Conservation (phyloP, 2,113 vertebrate species). For the Noctilio leporinus region DNA sequence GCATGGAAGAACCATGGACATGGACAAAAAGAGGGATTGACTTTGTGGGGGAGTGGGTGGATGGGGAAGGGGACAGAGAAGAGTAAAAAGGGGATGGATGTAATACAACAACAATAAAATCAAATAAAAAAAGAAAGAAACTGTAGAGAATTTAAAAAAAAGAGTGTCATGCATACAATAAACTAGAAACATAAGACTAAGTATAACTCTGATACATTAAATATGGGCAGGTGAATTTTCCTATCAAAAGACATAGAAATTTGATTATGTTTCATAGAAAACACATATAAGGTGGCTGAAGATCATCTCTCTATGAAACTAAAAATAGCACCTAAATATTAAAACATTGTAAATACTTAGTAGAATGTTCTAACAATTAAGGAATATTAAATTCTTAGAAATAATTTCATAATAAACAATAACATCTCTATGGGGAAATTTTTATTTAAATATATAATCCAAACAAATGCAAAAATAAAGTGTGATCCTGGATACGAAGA, state of each 20-base stretch:
- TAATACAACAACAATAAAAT: no score
- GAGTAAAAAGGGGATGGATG: no score
- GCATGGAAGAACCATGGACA: no score
- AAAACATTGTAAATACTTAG: neutral
- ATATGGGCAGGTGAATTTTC: neutral
- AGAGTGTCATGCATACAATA: neutral
- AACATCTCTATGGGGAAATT: neutral
- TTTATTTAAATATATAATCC: neutral
- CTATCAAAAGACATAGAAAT: neutral
- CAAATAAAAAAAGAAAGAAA: no score
- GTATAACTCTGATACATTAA: neutral
- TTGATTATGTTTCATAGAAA: neutral
- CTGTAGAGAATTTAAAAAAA: no score
- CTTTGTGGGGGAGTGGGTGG: no score
- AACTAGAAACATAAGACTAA: neutral
- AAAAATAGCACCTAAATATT: neutral
- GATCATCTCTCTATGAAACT: neutral
- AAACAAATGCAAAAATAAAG: neutral
- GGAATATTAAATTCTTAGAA: neutral
- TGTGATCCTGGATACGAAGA: neutral
- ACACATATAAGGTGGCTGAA: neutral
- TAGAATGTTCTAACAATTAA: neutral
- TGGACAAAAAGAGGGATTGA: no score
- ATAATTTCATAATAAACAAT: neutral
- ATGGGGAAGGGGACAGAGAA: no score